Percentiles rank a stretch among this genome's conserved stretches.
Conservation (phyloP, 1,140 invertebrate species). For the Caerostris extrusa region DNA sequence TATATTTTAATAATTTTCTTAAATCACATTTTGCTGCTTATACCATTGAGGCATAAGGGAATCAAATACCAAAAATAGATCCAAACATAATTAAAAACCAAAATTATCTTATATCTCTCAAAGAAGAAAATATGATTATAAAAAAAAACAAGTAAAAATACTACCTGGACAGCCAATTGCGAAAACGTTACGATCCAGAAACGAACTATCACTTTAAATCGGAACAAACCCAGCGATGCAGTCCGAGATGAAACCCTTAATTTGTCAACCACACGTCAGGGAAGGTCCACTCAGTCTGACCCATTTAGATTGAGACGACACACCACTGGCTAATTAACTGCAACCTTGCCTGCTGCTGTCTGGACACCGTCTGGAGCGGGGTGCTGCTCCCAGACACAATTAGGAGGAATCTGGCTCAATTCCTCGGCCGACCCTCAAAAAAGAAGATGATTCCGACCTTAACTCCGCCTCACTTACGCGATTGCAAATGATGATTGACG, state of each 20-base stretch:
- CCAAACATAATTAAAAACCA: no score
- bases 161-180: neutral
- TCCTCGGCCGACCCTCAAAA: neutral
- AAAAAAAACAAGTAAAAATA: neutral
- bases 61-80: no score
- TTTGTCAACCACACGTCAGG: neutral
- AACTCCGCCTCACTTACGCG: neutral
- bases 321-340: slow-evolving; percentile 9
- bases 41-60: no score
- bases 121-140: no score
- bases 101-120: no score
- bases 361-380: slow-evolving; percentile 25
- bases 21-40: no score
- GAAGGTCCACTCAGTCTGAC: neutral
- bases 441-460: neutral
- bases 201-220: no score
- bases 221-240: neutral
- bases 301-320: slow-evolving; percentile 2
- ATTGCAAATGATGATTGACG: slow-evolving; percentile 60
- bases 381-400: slow-evolving; percentile 2
- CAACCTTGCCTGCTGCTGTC: slow-evolving; percentile 1
- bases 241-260: neutral
- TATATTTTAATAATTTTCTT: no score
- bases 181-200: neutral
- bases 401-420: slow-evolving; percentile 44